Percentiles rank a stretch among this genome's conserved stretches.
Evolutionary conservation across 2,113 vertebrate species (phyloP).

Genomic region (Tamias sibiricus): DNA sequence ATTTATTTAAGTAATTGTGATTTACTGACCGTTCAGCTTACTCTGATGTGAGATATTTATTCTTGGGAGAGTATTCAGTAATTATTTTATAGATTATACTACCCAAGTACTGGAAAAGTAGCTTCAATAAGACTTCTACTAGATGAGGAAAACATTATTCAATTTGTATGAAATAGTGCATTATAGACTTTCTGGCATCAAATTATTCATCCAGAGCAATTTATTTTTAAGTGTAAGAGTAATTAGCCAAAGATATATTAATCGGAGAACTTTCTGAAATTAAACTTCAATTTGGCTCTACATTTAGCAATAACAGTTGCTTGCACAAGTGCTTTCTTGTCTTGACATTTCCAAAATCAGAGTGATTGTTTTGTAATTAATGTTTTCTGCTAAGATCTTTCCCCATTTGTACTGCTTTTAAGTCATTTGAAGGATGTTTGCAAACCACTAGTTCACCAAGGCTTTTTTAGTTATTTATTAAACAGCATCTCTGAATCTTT

Average conservation of each 20-base stretch:
- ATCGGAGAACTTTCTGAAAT: conserved; percentile 59
- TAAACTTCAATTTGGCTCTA: neutral
- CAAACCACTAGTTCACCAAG: neutral
- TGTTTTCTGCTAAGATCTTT: neutral
- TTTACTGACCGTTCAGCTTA: neutral
- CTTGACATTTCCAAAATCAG: neutral
- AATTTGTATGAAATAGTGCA: conserved; percentile 13
- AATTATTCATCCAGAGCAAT: conserved; percentile 47
- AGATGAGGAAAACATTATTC: conserved; percentile 31
- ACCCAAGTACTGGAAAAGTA: fast-evolving
- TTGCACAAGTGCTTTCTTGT: conserved; percentile 21
- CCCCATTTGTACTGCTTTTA: neutral
- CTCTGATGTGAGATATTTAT: neutral
- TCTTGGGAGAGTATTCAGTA: neutral
- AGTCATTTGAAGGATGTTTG: neutral
- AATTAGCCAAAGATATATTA: conserved; percentile 3
- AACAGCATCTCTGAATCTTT: conserved; percentile 22
- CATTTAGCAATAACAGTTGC: neutral
- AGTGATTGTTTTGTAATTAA: neutral
- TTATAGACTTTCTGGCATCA: conserved; percentile 23
- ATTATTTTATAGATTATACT: neutral
- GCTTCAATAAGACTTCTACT: neutral
- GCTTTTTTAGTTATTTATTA: conserved; percentile 19
- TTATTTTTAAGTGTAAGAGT: conserved; percentile 53
- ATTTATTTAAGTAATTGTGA: neutral